Base-by-base conservation (phyloP, 2,113 vertebrate species). In the Panthera tigris region DNA sequence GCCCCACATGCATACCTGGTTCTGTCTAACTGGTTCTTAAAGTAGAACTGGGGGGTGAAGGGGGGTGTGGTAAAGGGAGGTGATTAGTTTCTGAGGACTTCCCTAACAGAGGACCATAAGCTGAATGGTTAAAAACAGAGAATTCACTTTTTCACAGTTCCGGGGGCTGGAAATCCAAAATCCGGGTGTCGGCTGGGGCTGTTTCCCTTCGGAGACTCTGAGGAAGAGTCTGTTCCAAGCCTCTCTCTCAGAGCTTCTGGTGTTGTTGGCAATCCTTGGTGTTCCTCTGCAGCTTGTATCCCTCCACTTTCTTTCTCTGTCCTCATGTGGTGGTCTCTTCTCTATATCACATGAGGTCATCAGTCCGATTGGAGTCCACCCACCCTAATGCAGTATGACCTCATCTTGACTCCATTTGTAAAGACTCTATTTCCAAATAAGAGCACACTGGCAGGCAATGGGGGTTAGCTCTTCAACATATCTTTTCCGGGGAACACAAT, bases 391-490 rank as follows among this genome's bases (percentile, higher is more conserved):
- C 25, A 71, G 25, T 23, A 19, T 19, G 25, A 50, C 48, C 39
- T 79, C 39, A 10, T 48, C 31, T 33, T 57, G 16, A 69, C 52
- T 45, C 23, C 9, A 36, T 11, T 73, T 39, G 33, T n/a, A 50
- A 84, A 85, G 88, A 48, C 18, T 85, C 45, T 65, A 7, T 31
- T 84, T 68, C 61, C 88, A 85, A 91, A 48, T 45, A 36, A 23
- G 36, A 33, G 48, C 50, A 33, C 50, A 31, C 23, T 41, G 48
- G 19, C 4, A 15, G 55, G 13, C 5, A 2, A 16, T 48, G 3
- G 18, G 39, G 15, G 21, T 78, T 69, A 48, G 31, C 7, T 78
- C 12, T n/a, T 66, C 16, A 66, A 55, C 61, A 36, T 31, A 31
- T 78, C 36, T 57, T 68, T 68, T 65, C 29, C 8, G 66, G 18